phyloP scores from a whole-genome alignment of 2,113 vertebrate genomes.

The Cavia porcellus region DNA sequence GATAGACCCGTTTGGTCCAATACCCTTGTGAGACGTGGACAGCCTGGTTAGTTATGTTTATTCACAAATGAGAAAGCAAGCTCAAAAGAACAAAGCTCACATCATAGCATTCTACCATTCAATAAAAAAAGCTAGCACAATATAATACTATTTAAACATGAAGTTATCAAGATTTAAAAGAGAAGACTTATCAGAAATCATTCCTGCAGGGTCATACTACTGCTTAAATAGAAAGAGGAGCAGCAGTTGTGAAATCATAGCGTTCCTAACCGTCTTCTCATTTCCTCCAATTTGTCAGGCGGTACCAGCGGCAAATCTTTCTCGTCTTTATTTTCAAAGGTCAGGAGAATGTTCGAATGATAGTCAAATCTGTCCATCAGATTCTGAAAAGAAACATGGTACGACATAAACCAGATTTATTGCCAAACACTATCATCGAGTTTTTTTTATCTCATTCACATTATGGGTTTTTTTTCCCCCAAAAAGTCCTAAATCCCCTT shows the following conservation, averaged over 20 bases:
- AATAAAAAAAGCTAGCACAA: not conserved
- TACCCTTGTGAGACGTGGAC: not conserved
- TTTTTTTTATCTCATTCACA: not conserved
- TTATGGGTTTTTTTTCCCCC: not conserved
- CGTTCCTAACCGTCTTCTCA: conserved; percentile 92
- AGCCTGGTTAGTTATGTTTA: not conserved
- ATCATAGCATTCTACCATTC: not conserved
- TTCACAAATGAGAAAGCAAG: not conserved
- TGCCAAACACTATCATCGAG: not conserved
- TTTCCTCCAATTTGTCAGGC: conserved; percentile 93
- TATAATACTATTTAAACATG: not conserved
- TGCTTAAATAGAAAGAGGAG: not conserved
- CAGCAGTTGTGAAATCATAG: not conserved
- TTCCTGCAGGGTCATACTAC: not conserved
- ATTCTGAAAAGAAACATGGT: conserved; percentile 85
- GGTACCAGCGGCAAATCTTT: conserved; percentile 90
- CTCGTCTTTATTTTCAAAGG: conserved; percentile 93
- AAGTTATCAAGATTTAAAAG: conserved; percentile 20
- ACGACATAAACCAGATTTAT: conserved; percentile 47
- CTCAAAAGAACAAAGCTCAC: not conserved
- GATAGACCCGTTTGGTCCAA: not conserved
- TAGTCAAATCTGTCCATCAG: conserved; percentile 91
- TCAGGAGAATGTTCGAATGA: conserved; percentile 89
- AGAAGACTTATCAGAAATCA: not conserved
- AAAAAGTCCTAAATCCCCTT: not conserved